These are phyloP conservation scores for Sinosuthora webbiana DNA, from an alignment of 2,113 vertebrate genomes.

Conservation along the genomic window DNA sequence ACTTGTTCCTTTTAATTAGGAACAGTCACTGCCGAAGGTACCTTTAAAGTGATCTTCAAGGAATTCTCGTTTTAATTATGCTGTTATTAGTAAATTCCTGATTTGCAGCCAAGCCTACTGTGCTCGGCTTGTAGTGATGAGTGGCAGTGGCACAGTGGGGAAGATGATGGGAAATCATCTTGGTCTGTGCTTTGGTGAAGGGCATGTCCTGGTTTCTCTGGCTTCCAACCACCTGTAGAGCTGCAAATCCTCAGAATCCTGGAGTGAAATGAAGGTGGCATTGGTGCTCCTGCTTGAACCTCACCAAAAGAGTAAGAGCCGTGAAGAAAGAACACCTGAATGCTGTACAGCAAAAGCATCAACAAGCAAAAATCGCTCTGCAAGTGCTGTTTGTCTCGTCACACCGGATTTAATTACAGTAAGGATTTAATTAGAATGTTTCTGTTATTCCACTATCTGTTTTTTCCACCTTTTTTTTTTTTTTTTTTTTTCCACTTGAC, in stretches of 20 bases:
- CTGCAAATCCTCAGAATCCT: background rate
- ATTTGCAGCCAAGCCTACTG: background rate
- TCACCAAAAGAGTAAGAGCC: background rate
- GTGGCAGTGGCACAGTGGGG: background rate
- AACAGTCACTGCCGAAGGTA: background rate
- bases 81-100: background rate
- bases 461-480: background rate
- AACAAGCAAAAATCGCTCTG: background rate
- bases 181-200: background rate
- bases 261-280: background rate
- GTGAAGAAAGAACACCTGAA: fast-evolving
- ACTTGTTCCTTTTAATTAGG: background rate
- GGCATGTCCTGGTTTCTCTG: background rate
- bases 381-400: background rate
- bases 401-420: constrained; percentile 26
- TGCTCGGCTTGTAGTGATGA: background rate
- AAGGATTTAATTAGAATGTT: constrained; percentile 13
- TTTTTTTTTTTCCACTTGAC: background rate
- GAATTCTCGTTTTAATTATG: constrained; percentile 5
- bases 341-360: background rate
- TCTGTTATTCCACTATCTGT: constrained; percentile 7
- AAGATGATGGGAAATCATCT: background rate
- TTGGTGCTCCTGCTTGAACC: background rate
- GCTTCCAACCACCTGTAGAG: background rate
- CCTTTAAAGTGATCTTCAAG: background rate